These are phyloP conservation scores for Eurois occulta DNA, from an alignment of 2,888 invertebrate species.

Conservation along the genomic window DNA sequence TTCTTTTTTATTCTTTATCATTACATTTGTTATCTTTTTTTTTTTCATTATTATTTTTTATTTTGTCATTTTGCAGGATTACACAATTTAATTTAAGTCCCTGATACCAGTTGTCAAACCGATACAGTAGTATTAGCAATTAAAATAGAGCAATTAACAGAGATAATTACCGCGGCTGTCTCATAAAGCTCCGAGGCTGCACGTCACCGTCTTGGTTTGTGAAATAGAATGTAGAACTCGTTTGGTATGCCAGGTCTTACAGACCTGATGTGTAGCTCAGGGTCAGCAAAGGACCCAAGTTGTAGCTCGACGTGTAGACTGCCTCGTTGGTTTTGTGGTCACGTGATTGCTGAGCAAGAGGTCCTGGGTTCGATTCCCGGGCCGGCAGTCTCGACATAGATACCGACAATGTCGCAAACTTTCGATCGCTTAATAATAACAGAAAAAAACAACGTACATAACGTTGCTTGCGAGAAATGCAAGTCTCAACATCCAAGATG, in stretches of 20 bases:
- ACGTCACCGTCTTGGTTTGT: neutral
- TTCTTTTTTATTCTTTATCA: too few species aligned
- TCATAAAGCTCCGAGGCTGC: conserved; percentile 15
- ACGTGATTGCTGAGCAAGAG: too few species aligned
- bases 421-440: too few species aligned
- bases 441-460: too few species aligned
- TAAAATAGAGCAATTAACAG: conserved; percentile 47
- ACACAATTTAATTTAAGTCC: neutral
- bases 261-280: neutral
- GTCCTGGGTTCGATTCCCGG: too few species aligned
- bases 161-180: conserved; percentile 34
- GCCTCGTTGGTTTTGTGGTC: too few species aligned
- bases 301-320: neutral
- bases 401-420: too few species aligned
- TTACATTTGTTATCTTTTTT: too few species aligned
- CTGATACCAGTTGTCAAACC: neutral
- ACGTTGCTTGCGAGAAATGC: too few species aligned
- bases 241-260: neutral
- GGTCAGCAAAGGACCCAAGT: neutral
- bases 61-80: neutral
- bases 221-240: conserved; percentile 17
- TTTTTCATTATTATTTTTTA: too few species aligned
- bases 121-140: conserved; percentile 37
- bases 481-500: too few species aligned
- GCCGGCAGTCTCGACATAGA: too few species aligned